A percentile compares a stretch with the other conserved stretches of the same genome.
phyloP scores from a whole-genome alignment of 2,888 invertebrate genomes.

The Torymus aiolomorphi region DNA sequence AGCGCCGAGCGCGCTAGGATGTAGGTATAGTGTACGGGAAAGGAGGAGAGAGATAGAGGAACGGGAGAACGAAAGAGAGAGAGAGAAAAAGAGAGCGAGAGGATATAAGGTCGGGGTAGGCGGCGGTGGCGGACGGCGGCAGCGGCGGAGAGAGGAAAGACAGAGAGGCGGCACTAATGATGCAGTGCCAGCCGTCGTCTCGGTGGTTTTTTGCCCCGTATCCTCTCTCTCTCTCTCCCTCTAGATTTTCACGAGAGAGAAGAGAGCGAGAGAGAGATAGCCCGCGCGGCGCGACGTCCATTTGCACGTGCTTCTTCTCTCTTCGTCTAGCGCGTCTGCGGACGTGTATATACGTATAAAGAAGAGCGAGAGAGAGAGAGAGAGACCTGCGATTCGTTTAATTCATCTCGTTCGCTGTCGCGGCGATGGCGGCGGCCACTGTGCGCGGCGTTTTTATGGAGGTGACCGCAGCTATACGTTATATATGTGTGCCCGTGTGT shows the following conservation, averaged over 20 bases:
- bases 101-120: background rate
- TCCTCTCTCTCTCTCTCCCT: slow-evolving; percentile 8
- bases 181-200: slow-evolving; percentile 67
- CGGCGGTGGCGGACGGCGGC: background rate
- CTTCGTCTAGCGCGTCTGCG: background rate
- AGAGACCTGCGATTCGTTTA: slow-evolving; percentile 9
- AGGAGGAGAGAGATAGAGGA: slow-evolving; percentile 52
- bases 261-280: slow-evolving; percentile 13
- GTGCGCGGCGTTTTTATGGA: no score
- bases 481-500: no score
- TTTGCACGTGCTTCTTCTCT: slow-evolving; percentile 40
- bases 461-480: no score
- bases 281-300: slow-evolving; percentile 42
- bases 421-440: background rate
- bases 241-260: slow-evolving; percentile 61
- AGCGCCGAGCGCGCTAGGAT: slow-evolving; percentile 33
- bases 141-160: slow-evolving; percentile 46
- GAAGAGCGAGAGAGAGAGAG: background rate
- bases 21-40: slow-evolving; percentile 36
- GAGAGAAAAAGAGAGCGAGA: slow-evolving; percentile 52
- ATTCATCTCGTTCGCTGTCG: slow-evolving; percentile 3
- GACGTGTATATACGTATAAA: background rate
- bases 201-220: slow-evolving; percentile 60
- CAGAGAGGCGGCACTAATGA: slow-evolving; percentile 68
- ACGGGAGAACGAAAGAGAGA: slow-evolving; percentile 59